These are phyloP conservation scores for Aurelia aurita DNA, from an alignment of 30 jellyfish, hydroid and myxozoan genomes.

Conservation along the genomic window DNA sequence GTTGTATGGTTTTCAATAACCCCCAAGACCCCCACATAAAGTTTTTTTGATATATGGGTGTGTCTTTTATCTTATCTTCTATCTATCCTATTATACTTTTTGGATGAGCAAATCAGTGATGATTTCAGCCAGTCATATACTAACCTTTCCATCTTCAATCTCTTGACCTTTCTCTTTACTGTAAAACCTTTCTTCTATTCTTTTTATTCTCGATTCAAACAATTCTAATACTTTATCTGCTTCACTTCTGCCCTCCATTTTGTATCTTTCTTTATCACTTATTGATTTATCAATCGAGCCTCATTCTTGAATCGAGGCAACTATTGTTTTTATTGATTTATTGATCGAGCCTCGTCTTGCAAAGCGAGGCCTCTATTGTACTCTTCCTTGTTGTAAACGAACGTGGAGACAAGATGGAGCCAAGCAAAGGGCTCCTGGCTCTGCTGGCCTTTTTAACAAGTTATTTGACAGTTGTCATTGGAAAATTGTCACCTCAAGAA, in stretches of 20 bases:
- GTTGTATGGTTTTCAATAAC: too few species aligned
- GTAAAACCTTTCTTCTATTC: constrained; percentile 41
- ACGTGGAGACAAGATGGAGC: constrained; percentile 32
- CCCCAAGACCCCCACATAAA: too few species aligned
- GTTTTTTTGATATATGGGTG: too few species aligned
- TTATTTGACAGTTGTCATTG: constrained; percentile 29
- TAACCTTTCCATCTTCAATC: constrained; percentile 53
- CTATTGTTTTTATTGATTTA: too few species aligned
- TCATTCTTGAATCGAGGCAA: constrained; percentile 16
- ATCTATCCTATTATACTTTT: too few species aligned
- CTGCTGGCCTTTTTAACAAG: constrained; percentile 49
- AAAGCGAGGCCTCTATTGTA: too few species aligned
- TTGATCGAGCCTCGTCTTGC: too few species aligned
- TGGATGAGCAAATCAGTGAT: too few species aligned
- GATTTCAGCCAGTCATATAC: too few species aligned
- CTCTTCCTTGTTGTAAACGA: not conserved
- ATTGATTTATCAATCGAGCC: not conserved
- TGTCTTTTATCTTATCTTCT: too few species aligned
- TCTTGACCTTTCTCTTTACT: constrained; percentile 6
- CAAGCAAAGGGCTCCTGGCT: constrained; percentile 17
- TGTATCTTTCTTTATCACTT: not conserved
- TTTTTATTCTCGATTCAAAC: constrained; percentile 24
- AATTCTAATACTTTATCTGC: constrained; percentile 24
- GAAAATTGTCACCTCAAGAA: constrained; percentile 80
- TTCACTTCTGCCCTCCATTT: constrained; percentile 29